Evolutionary conservation across 2,113 vertebrate species (phyloP).

Genomic region (Platichthys flesus): DNA sequence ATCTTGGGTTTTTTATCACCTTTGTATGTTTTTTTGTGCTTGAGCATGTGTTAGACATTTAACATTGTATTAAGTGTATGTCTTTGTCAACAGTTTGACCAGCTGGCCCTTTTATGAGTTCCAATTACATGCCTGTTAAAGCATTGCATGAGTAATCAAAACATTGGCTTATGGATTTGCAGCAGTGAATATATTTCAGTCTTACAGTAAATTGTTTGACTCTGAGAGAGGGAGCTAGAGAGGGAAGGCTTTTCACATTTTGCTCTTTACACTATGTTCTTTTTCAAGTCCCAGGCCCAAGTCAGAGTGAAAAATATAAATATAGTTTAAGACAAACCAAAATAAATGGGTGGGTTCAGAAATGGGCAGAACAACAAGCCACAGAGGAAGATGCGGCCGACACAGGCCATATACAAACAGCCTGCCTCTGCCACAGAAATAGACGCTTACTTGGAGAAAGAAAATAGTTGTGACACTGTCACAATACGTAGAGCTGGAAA

Average conservation of each 20-base stretch:
- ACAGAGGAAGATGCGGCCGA: constrained; percentile 86
- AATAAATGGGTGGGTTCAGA: constrained; percentile 90
- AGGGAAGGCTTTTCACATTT: constrained; percentile 51
- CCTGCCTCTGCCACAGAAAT: constrained; percentile 86
- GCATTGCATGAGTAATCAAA: constrained; percentile 36
- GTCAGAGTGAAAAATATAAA: constrained; percentile 87
- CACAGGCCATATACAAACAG: constrained; percentile 87
- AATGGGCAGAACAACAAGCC: constrained; percentile 88
- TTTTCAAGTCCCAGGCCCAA: constrained; percentile 86
- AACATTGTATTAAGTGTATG: constrained; percentile 15
- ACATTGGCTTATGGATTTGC: constrained; percentile 17
- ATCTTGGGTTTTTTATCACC: not conserved
- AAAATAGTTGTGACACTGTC: constrained; percentile 86
- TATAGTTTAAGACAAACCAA: constrained; percentile 92
- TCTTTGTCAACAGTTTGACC: constrained; percentile 36
- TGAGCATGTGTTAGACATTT: constrained; percentile 15
- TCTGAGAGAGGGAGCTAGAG: constrained; percentile 23
- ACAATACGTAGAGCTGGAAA: constrained; percentile 81
- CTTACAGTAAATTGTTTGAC: constrained; percentile 20
- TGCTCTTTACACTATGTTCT: constrained; percentile 78
- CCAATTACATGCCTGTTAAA: constrained; percentile 32
- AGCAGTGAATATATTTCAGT: not conserved
- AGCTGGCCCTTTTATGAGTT: constrained; percentile 13
- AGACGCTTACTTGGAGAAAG: constrained; percentile 84
- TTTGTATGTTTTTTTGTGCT: not conserved